These are phyloP conservation scores for Melipona bicolor DNA, from an alignment of 2,888 invertebrate genomes.

Conservation along the genomic window DNA sequence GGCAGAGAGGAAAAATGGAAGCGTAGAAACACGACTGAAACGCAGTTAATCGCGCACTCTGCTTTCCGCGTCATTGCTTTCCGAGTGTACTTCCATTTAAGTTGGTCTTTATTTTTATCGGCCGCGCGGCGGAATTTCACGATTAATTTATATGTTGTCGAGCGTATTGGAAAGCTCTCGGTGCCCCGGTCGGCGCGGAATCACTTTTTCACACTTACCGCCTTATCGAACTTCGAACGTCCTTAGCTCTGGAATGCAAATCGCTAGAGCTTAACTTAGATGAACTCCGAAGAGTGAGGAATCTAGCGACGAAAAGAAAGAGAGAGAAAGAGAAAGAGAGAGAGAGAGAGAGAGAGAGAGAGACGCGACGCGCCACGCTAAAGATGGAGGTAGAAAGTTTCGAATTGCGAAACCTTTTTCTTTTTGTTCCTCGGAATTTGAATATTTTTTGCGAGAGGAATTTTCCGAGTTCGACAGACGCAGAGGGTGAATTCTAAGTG, in stretches of 20 bases:
- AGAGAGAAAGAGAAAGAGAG: slow-evolving; percentile 25
- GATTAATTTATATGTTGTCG: slow-evolving; percentile 57
- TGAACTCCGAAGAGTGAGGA: slow-evolving; percentile 58
- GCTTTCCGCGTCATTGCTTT: slow-evolving; percentile 19
- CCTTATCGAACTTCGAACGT: slow-evolving; percentile 71
- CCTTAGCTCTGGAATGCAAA: slow-evolving; percentile 71
- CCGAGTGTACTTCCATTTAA: slow-evolving; percentile 27
- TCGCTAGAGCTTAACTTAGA: slow-evolving; percentile 70
- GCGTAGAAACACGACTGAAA: neutral
- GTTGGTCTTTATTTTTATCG: slow-evolving; percentile 39
- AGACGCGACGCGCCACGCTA: neutral
- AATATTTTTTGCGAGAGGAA: slow-evolving; percentile 9
- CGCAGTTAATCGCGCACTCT: slow-evolving; percentile 2
- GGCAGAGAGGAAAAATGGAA: neutral
- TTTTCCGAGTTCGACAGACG: slow-evolving; percentile 21
- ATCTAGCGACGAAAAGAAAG: slow-evolving; percentile 31
- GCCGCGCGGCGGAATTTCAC: slow-evolving; percentile 40
- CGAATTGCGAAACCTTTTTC: slow-evolving; percentile 55
- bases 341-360: slow-evolving; percentile 23
- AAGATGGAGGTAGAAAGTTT: slow-evolving; percentile 66
- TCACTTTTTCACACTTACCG: slow-evolving; percentile 73
- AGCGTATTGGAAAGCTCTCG: slow-evolving; percentile 40
- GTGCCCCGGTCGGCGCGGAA: slow-evolving; percentile 28
- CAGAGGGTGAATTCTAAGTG: neutral
- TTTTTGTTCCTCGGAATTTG: neutral